phyloP scores from a whole-genome alignment of 2,797 vertebrate species.

The Cirrhinus mrigala region DNA sequence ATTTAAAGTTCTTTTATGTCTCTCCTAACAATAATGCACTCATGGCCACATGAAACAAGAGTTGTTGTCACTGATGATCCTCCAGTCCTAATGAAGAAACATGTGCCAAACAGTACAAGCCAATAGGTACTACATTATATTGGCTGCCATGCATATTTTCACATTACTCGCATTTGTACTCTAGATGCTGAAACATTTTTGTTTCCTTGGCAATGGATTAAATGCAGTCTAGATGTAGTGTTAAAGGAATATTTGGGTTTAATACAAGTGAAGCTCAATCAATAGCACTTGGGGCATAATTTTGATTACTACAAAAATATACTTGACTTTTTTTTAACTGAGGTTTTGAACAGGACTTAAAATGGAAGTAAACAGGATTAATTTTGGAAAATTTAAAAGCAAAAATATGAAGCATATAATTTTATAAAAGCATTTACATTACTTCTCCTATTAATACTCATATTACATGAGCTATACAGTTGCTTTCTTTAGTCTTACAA shows the following conservation, averaged over 20 bases:
- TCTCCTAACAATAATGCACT: constrained; percentile 70
- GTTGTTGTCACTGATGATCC: constrained; percentile 76
- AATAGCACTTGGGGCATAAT: not conserved
- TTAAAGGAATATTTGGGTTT: not conserved
- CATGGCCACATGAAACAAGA: constrained; percentile 70
- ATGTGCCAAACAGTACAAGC: constrained; percentile 70
- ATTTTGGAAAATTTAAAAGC: not conserved
- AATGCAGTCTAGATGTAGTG: not conserved
- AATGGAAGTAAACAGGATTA: not conserved
- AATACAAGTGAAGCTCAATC: constrained; percentile 4
- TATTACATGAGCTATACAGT: not conserved
- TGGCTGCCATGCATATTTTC: constrained; percentile 66
- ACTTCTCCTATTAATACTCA: not conserved
- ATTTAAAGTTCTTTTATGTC: constrained; percentile 59
- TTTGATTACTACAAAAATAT: constrained; percentile 8
- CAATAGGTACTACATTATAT: constrained; percentile 72
- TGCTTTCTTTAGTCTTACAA: not conserved
- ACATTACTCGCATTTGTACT: constrained; percentile 76
- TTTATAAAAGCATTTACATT: not conserved
- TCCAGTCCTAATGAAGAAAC: constrained; percentile 75
- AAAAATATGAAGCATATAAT: not conserved
- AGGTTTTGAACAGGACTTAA: not conserved
- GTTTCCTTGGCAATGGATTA: constrained; percentile 17
- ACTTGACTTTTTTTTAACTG: not conserved
- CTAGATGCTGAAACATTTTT: constrained; percentile 58